Evolutionary conservation across 2,113 vertebrate genomes (phyloP).

Genomic region (Prionailurus viverrinus): DNA sequence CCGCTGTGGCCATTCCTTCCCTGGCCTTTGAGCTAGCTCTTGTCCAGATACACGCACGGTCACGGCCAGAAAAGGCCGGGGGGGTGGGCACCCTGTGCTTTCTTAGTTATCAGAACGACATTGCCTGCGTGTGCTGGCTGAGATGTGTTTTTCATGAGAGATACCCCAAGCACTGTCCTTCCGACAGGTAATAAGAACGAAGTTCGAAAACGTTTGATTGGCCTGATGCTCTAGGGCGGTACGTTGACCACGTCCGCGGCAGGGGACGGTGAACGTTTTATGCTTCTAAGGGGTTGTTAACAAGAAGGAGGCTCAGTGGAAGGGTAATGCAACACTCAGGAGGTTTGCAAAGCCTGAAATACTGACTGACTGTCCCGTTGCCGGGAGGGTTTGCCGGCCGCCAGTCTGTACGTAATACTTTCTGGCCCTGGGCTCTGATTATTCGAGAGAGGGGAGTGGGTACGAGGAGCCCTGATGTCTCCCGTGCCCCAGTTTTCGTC

Average conservation of each 20-base stretch:
- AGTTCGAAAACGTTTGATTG: neutral
- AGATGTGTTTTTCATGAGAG: neutral
- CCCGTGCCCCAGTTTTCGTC: accelerated
- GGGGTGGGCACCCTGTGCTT: neutral
- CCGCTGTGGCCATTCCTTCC: neutral
- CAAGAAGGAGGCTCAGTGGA: neutral
- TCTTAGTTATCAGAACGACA: neutral
- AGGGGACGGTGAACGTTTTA: too few relatives aligned
- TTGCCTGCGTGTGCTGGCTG: accelerated
- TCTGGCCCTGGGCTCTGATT: too few relatives aligned
- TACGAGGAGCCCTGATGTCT: accelerated
- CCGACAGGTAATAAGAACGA: neutral
- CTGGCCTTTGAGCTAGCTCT: neutral
- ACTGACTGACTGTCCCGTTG: neutral
- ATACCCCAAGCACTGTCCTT: accelerated
- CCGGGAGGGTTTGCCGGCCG: too few relatives aligned
- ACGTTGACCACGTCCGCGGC: neutral
- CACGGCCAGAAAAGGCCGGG: neutral
- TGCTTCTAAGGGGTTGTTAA: neutral
- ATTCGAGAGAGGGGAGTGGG: accelerated
- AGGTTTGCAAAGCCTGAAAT: neutral
- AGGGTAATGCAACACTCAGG: neutral
- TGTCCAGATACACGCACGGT: accelerated
- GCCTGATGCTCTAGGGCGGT: too few relatives aligned
- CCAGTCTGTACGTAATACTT: neutral